Evolutionary conservation across 2,113 vertebrate species (phyloP), one percentile per base, ranked within the genome.

Genomic region (Misgurnus anguillicaudatus): DNA sequence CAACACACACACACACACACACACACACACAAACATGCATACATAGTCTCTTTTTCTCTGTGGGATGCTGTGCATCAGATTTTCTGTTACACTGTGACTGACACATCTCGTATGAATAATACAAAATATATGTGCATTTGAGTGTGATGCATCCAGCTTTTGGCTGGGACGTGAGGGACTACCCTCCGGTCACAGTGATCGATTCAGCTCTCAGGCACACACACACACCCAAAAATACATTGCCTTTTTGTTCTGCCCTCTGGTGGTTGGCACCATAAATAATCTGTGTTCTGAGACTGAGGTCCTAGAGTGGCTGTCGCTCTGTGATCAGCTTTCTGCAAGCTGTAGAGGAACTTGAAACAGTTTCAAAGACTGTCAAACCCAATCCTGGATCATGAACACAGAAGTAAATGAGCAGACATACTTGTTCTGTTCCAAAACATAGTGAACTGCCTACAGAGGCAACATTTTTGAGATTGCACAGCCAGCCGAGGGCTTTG

Each of bases 211-310:
- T n/a, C 38, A 17, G 48, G 13, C 14, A 3, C 53, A 73, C 47
- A 63, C 31, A 47, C 57, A 68, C 42, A 55, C 63, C 55, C 48
- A 38, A 51, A 82, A 72, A 47, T 67, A 19, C 9, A 17, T 41
- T 71, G 48, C 36, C 75, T 68, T 70, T 60, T 73, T 57, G 75
- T 65, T 75, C 71, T 60, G 75, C 83, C 83, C 64, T 81, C 83
- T 84, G 71, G 64, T 81, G 83, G 79, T 51, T 42, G 75, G 75
- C 41, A 21, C 17, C 74, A 76, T 76, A 65, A 76, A 76, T 64
- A 68, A 38, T 13, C 45, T 42, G 14, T 39, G 75, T 74, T 51
- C 24, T 53, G 11, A 76, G 39, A 47, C 45, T 62, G 45, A 63
- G 48, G 42, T 64, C 9, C 61, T 51, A 64, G 24, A 51, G 45